These are phyloP conservation scores for Melanerpes formicivorus DNA, from an alignment of 2,113 vertebrate genomes.

Conservation along the genomic window DNA sequence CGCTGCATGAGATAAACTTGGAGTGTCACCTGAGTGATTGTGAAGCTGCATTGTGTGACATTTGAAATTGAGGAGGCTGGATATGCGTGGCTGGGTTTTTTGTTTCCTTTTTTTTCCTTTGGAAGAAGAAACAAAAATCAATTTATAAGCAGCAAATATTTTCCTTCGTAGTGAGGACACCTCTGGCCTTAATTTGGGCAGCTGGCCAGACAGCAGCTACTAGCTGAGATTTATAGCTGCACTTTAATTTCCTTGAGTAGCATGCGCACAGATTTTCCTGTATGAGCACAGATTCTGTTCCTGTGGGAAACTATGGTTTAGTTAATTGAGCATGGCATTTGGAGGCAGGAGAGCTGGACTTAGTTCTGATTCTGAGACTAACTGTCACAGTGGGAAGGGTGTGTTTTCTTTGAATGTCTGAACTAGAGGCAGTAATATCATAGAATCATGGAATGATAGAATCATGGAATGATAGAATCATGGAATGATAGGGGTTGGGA, in stretches of 20 bases:
- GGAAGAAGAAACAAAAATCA: conserved; percentile 62
- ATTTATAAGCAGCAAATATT: conserved; percentile 67
- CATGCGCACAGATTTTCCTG: conserved; percentile 41
- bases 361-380: conserved; percentile 9
- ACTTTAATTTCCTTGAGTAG: conserved; percentile 61
- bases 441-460: no score
- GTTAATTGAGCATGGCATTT: conserved; percentile 60
- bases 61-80: conserved; percentile 59
- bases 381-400: conserved; percentile 11
- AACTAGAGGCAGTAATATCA: not conserved
- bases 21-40: conserved; percentile 45
- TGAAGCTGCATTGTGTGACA: conserved; percentile 36
- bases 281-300: conserved; percentile 27
- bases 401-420: not conserved
- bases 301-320: conserved; percentile 26
- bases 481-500: no score
- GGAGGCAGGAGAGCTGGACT: conserved; percentile 34
- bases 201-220: conserved; percentile 52
- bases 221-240: conserved; percentile 57
- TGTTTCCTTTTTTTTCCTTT: not conserved
- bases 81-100: not conserved
- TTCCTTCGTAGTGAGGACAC: conserved; percentile 55
- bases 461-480: no score
- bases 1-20: conserved; percentile 7
- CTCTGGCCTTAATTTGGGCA: conserved; percentile 64